Base-by-base conservation (phyloP, 2,113 vertebrate species). In the Trogon melanurus region DNA sequence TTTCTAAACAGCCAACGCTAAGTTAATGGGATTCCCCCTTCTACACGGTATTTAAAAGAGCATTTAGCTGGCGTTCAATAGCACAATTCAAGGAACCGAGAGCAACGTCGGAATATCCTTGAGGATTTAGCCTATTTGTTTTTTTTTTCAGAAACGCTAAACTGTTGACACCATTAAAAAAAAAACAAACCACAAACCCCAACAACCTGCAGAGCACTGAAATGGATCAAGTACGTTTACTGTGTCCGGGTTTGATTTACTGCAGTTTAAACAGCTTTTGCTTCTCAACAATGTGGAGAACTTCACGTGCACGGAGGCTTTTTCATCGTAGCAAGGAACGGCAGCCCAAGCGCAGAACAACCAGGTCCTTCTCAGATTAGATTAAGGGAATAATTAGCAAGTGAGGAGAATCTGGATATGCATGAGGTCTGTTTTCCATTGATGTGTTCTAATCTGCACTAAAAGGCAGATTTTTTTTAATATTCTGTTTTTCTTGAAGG, bases 401-500 rank as follows among this genome's bases (percentile, higher is more conserved):
- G 91, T 5, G 20, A 94, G 80, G 73, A 91, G 92, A 93, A 87
- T 61, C 2, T 87, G 86, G 95, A 78, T 65, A 16, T 50, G 64
- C 73, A 48, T 0, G 5, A 86, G 72, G 61, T 48, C 69, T 44
- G 17, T 69, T 96, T 93, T 87, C 93, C 92, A 87, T 85, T 94
- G 91, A 92, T 93, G 86, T 32, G 34, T 88, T 91, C 70, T 89
- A 89, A 90, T 88, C 85, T 54, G 36, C 6, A 10, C 83, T 85
- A 32, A 93, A 83, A 94, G 57, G 76, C 53, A 83, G 79, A 58
- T 34, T 56, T 87, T 79, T 60, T 83, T 91, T 69, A 51, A 36
- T 13, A 85, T 74, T 70, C 93, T 97, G 89, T 95, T 95, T 96
- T 96, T 87, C 92, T 95, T 97, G 30, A 89, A 94, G 96, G 91